Conservation (phyloP, 1,140 invertebrate genomes). For the Melipona quadrifasciata region DNA sequence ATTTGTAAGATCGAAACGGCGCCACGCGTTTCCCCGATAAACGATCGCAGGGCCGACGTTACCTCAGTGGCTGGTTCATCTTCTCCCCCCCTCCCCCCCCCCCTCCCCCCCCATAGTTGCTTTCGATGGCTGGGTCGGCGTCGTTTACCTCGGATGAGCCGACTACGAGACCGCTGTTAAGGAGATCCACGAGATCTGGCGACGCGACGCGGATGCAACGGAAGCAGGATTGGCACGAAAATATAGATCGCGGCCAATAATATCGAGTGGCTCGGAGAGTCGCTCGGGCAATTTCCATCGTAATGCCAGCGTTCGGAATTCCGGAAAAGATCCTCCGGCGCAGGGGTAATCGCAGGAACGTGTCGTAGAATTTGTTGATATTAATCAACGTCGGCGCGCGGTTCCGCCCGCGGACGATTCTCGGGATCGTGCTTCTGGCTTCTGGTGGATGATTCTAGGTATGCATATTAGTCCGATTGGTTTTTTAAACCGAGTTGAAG, state of each 20-base stretch:
- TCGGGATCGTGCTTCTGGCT: constrained; percentile 35
- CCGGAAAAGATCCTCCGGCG: constrained; percentile 19
- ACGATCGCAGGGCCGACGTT: background rate
- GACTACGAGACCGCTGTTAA: background rate
- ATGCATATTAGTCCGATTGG: background rate
- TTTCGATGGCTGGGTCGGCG: background rate
- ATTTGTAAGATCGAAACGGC: background rate
- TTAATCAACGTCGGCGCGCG: constrained; percentile 58
- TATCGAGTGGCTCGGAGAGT: constrained; percentile 14
- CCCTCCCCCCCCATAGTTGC: background rate
- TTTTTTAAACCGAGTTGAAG: no score
- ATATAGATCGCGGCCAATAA: constrained; percentile 49
- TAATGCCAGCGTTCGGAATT: constrained; percentile 24
- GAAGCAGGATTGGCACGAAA: constrained; percentile 25
- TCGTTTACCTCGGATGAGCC: constrained; percentile 3
- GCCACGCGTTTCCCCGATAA: constrained; percentile 1
- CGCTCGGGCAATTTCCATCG: constrained; percentile 31
- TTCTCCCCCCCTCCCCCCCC: no score
- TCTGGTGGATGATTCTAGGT: background rate
- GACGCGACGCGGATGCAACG: constrained; percentile 15
- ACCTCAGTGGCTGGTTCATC: no score
- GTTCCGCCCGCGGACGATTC: constrained; percentile 12
- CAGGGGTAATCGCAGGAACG: constrained; percentile 52
- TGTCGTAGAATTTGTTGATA: constrained; percentile 63
- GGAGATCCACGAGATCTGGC: background rate